These are phyloP conservation scores for Leptobrachium leishanense DNA, from an alignment of 2,113 vertebrate genomes.

Conservation along the genomic window DNA sequence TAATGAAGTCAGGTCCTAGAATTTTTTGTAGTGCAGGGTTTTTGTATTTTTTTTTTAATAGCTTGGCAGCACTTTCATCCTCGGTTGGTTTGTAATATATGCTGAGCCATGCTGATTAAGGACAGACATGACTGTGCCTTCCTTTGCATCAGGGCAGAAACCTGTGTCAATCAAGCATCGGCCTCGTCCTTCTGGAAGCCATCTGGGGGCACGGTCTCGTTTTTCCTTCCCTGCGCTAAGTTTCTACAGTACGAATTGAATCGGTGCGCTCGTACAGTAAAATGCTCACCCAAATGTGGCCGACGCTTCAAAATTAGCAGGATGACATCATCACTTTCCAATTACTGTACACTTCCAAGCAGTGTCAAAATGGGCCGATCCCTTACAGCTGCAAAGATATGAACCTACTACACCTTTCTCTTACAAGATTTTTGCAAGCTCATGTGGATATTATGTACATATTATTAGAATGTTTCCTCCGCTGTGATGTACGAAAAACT, in stretches of 20 bases:
- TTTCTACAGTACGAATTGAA: not conserved
- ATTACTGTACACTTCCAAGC: not conserved
- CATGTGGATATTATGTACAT: too few relatives aligned
- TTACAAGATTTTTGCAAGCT: too few relatives aligned
- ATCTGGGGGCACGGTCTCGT: not conserved
- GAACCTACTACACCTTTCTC: too few relatives aligned
- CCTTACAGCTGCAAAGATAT: not conserved
- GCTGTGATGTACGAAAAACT: too few relatives aligned
- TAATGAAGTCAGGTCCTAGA: not conserved
- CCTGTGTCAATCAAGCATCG: not conserved
- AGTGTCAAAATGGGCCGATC: too few relatives aligned
- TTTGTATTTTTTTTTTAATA: not conserved
- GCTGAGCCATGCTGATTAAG: conserved; percentile 10
- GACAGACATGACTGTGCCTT: not conserved
- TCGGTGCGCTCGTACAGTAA: not conserved
- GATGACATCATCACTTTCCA: not conserved
- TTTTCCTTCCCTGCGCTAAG: not conserved
- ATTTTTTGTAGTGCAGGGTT: too few relatives aligned
- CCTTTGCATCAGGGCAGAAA: not conserved
- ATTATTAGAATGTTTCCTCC: too few relatives aligned
- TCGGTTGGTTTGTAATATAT: not conserved
- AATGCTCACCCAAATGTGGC: not conserved
- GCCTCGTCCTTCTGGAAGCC: not conserved
- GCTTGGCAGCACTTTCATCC: conserved; percentile 1
- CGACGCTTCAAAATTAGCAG: not conserved